Conservation (phyloP, 2,113 vertebrate species). For the Rhinolophus ferrumequinum region DNA sequence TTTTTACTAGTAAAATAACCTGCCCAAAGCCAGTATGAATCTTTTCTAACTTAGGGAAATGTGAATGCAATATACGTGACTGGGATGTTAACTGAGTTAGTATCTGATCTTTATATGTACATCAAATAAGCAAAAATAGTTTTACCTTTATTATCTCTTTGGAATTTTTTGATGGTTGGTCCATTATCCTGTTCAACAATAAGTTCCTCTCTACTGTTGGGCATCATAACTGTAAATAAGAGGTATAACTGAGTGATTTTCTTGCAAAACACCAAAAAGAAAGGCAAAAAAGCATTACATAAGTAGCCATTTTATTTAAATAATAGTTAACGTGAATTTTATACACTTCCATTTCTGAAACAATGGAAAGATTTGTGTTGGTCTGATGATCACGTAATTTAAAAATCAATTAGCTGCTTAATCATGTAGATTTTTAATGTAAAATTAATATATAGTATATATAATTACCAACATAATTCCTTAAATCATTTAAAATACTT, state of each 20-base stretch:
- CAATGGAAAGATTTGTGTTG: not conserved
- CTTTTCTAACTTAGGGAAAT: not conserved
- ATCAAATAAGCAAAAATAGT: constrained; percentile 53
- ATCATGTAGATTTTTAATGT: not conserved
- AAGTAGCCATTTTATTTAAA: not conserved
- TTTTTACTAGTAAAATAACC: not conserved
- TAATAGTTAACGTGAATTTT: not conserved
- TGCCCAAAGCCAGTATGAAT: not conserved
- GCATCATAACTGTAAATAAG: constrained; percentile 84
- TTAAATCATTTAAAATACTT: not conserved
- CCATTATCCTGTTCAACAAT: constrained; percentile 88
- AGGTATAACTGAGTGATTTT: constrained; percentile 54
- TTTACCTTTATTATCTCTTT: constrained; percentile 92
- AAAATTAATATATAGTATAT: not conserved
- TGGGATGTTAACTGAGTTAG: not conserved
- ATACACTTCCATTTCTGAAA: not conserved
- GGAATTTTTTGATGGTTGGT: constrained; percentile 91
- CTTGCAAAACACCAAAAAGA: not conserved
- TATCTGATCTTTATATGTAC: not conserved
- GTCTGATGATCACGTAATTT: not conserved
- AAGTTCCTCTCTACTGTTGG: constrained; percentile 87
- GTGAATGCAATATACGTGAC: not conserved
- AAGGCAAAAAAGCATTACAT: not conserved
- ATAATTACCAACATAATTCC: not conserved
- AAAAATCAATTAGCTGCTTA: not conserved